Percentiles rank a stretch among this genome's conserved stretches.
Evolutionary conservation across 2,888 invertebrate species (phyloP).

Genomic region (Empis stercorea): DNA sequence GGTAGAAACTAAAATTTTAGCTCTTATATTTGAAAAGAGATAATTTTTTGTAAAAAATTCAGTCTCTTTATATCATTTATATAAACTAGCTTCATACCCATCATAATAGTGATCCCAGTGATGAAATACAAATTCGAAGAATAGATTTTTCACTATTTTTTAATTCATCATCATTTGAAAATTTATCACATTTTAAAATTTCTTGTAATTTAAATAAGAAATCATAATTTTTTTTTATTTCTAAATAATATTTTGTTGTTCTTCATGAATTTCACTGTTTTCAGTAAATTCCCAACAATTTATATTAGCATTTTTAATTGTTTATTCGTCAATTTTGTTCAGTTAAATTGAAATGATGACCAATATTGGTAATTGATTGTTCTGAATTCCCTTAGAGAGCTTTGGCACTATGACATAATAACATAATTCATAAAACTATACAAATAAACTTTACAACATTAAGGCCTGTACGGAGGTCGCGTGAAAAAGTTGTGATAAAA

Average conservation of each 20-base stretch:
- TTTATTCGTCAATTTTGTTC: conserved; percentile 51
- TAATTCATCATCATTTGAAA: conserved; percentile 13
- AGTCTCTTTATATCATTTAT: too few relatives aligned
- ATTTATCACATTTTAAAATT: conserved; percentile 18
- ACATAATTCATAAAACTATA: too few relatives aligned
- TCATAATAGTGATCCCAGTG: conserved; percentile 69
- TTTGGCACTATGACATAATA: too few relatives aligned
- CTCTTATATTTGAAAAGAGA: too few relatives aligned
- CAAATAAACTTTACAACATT: too few relatives aligned
- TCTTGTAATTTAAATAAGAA: conserved; percentile 21
- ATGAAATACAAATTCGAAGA: conserved; percentile 61
- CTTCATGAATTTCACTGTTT: conserved; percentile 4
- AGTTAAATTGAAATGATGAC: conserved; percentile 73
- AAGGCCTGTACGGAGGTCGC: too few relatives aligned
- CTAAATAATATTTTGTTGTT: conserved; percentile 19
- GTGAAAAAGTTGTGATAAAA: too few relatives aligned
- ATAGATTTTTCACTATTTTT: conserved; percentile 27
- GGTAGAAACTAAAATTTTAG: too few relatives aligned
- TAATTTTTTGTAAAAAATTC: too few relatives aligned
- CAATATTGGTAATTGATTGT: conserved; percentile 41
- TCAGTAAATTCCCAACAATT: conserved; percentile 30
- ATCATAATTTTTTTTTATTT: conserved; percentile 20
- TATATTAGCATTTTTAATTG: conserved; percentile 45
- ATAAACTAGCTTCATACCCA: conserved; percentile 45
- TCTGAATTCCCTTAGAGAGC: too few relatives aligned